Evolutionary conservation across 2,113 vertebrate genomes (phyloP).

Genomic region (Apeltes quadracus): DNA sequence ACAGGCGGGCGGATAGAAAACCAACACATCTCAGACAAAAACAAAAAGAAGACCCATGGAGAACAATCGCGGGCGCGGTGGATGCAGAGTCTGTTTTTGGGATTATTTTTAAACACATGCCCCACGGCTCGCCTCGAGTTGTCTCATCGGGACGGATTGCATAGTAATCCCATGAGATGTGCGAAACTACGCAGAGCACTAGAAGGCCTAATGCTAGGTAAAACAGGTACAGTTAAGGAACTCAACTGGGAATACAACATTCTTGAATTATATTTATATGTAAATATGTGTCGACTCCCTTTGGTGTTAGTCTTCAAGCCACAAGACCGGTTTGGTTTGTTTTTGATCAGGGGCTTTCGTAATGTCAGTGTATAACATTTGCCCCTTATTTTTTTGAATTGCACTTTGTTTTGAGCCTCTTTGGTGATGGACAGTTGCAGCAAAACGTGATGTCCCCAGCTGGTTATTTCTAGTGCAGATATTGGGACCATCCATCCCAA

Average conservation of each 20-base stretch:
- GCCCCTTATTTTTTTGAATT: conserved; percentile 4
- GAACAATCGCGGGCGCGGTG: conserved; percentile 44
- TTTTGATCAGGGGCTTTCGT: neutral
- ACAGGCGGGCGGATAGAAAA: conserved; percentile 37
- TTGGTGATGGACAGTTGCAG: conserved; percentile 7
- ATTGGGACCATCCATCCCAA: conserved; percentile 48
- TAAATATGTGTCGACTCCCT: neutral
- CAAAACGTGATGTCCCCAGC: conserved; percentile 13
- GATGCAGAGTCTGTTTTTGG: conserved; percentile 43
- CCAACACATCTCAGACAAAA: conserved; percentile 60
- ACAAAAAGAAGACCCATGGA: conserved; percentile 46
- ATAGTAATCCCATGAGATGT: conserved; percentile 36
- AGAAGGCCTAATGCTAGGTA: conserved; percentile 42
- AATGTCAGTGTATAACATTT: neutral
- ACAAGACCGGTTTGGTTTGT: neutral
- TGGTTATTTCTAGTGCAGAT: conserved; percentile 29
- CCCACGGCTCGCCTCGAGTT: conserved; percentile 22
- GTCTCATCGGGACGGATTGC: conserved; percentile 27
- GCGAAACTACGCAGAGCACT: conserved; percentile 44
- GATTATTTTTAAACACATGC: conserved; percentile 61
- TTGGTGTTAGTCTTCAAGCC: neutral
- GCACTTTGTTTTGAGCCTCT: neutral
- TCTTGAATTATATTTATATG: neutral
- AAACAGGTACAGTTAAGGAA: conserved; percentile 58
- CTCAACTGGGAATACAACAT: conserved; percentile 8